phyloP scores from a whole-genome alignment of 2,797 vertebrate genomes.

The Merluccius polli region DNA sequence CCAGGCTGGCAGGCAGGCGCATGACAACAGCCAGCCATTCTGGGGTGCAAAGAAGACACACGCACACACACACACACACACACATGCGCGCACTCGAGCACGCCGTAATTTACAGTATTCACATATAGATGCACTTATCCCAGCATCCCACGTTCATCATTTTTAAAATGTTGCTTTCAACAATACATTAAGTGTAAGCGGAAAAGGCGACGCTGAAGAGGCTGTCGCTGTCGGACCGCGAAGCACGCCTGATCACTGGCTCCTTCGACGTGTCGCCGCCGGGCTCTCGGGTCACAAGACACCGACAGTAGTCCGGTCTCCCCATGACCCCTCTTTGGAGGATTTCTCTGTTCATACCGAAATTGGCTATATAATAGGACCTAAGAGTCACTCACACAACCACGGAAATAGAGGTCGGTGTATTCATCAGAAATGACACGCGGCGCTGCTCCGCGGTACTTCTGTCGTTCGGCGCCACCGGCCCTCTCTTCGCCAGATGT shows the following conservation, averaged over 20 bases:
- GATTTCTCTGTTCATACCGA: slow-evolving; percentile 53
- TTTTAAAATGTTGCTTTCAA: neutral
- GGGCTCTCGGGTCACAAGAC: slow-evolving; percentile 12
- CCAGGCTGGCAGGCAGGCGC: slow-evolving; percentile 52
- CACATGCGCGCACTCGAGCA: slow-evolving; percentile 21
- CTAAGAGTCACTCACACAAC: slow-evolving; percentile 46
- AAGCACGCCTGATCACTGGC: slow-evolving; percentile 2
- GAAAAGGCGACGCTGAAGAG: neutral
- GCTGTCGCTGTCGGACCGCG: neutral
- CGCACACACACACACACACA: slow-evolving; percentile 34
- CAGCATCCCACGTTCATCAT: neutral
- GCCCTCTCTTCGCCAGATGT: slow-evolving; percentile 31
- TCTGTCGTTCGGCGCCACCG: slow-evolving; percentile 39
- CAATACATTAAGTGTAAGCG: neutral
- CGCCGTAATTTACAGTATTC: neutral
- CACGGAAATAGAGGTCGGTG: slow-evolving; percentile 55
- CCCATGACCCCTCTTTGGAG: slow-evolving; percentile 40
- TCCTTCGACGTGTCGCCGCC: neutral
- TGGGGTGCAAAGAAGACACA: slow-evolving; percentile 28
- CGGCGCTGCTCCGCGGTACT: slow-evolving; percentile 35
- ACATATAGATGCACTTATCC: neutral
- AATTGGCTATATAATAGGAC: slow-evolving; percentile 64
- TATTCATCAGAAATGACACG: slow-evolving; percentile 61
- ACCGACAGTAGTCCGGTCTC: slow-evolving; percentile 34
- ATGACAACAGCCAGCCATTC: slow-evolving; percentile 47